phyloP scores from a whole-genome alignment of 2,888 invertebrate species.

The Aelia acuminata region DNA sequence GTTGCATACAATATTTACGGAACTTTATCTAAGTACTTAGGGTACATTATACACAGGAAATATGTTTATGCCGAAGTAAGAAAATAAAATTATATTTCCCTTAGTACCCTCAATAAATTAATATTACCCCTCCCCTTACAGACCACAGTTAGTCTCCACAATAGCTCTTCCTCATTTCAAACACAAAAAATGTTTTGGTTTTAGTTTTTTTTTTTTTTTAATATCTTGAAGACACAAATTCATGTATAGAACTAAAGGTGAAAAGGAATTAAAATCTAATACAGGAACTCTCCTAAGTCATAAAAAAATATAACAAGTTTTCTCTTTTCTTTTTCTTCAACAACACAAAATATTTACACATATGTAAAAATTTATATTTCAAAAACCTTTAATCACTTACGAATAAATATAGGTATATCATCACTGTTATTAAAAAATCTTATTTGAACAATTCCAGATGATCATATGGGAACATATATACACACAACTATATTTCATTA shows the following conservation, averaged over 20 bases:
- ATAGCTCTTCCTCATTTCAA: not conserved
- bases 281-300: not conserved
- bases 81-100: not conserved
- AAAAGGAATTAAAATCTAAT: not conserved
- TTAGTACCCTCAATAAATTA: not conserved
- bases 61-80: not conserved
- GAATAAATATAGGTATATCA: not conserved
- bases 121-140: not conserved
- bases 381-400: not conserved
- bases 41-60: too few relatives aligned
- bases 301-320: not conserved
- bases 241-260: not conserved
- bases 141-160: not conserved
- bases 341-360: not conserved
- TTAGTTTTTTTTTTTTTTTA: too few relatives aligned
- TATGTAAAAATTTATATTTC: not conserved
- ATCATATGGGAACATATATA: not conserved
- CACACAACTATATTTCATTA: not conserved
- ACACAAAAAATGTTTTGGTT: not conserved
- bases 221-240: too few relatives aligned
- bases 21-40: too few relatives aligned
- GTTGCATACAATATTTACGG: too few relatives aligned
- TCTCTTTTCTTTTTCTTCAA: not conserved
- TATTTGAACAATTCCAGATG: not conserved
- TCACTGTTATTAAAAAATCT: slow-evolving; percentile 3